Conservation (phyloP, 2,113 vertebrate genomes). For the Oenanthe melanoleuca region DNA sequence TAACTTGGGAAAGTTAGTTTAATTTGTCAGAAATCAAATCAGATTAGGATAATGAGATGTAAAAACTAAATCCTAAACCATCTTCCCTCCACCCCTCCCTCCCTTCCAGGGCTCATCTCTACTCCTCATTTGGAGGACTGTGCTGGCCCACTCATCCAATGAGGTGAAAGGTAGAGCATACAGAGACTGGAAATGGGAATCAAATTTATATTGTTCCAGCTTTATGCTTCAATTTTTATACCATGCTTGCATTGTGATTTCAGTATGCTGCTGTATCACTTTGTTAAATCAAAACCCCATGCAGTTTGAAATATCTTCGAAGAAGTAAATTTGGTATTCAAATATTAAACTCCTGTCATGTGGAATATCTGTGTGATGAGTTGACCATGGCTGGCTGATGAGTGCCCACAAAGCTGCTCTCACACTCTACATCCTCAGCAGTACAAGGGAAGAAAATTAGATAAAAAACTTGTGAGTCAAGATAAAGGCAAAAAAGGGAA, state of each 20-base stretch:
- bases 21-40: neutral
- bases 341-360: neutral
- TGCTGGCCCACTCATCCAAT: neutral
- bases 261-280: neutral
- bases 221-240: neutral
- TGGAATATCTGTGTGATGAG: neutral
- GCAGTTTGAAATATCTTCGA: neutral
- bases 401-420: neutral
- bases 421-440: neutral
- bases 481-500: neutral
- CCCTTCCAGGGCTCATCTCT: neutral
- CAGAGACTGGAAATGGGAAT: neutral
- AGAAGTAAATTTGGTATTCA: neutral
- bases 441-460: neutral
- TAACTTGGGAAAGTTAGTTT: neutral
- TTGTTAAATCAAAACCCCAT: neutral
- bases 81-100: neutral
- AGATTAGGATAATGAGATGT: neutral
- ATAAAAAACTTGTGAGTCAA: rapidly evolving
- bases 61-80: neutral
- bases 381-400: neutral
- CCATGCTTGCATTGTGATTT: neutral
- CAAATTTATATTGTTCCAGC: neutral
- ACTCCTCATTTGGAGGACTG: neutral
- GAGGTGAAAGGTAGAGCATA: neutral